Evolutionary conservation across 1,140 invertebrate genomes (phyloP).

Genomic region (Drosophila pectinifera): DNA sequence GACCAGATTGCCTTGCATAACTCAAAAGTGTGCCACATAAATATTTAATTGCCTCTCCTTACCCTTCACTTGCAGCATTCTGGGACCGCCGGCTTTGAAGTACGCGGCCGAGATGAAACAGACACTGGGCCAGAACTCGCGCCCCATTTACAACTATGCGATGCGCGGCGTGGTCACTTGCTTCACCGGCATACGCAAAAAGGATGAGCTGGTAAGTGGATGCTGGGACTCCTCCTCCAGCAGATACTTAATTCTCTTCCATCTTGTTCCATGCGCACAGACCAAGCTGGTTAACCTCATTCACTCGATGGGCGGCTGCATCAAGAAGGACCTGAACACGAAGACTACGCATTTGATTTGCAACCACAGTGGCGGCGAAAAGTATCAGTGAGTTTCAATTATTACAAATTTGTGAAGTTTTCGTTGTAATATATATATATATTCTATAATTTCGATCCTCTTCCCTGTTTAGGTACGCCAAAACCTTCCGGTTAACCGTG

Average conservation of each 20-base stretch:
- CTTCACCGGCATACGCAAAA: conserved; percentile 95
- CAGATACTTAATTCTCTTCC: neutral
- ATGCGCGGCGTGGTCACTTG: conserved; percentile 94
- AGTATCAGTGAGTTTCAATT: conserved; percentile 88
- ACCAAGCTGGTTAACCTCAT: conserved; percentile 93
- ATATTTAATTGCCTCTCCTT: conserved; percentile 69
- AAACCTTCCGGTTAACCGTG: conserved; percentile 94
- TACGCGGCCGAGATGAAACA: conserved; percentile 90
- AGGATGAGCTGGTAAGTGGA: conserved; percentile 92
- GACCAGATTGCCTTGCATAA: conserved; percentile 74
- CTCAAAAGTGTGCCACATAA: conserved; percentile 80
- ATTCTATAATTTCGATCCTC: neutral
- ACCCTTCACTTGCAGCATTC: conserved; percentile 86
- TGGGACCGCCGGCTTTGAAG: conserved; percentile 91
- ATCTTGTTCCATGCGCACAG: too few species aligned
- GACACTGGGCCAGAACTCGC: conserved; percentile 88
- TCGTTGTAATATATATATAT: neutral
- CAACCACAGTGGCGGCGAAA: conserved; percentile 93
- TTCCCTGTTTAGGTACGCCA: conserved; percentile 89
- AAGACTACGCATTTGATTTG: conserved; percentile 97
- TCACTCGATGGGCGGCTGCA: conserved; percentile 97
- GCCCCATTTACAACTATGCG: conserved; percentile 93
- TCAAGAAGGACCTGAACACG: conserved; percentile 93
- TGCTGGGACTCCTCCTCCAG: neutral
- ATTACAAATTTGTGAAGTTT: neutral